phyloP scores from a whole-genome alignment of 1,140 invertebrate species.

The Cepaea nemoralis region DNA sequence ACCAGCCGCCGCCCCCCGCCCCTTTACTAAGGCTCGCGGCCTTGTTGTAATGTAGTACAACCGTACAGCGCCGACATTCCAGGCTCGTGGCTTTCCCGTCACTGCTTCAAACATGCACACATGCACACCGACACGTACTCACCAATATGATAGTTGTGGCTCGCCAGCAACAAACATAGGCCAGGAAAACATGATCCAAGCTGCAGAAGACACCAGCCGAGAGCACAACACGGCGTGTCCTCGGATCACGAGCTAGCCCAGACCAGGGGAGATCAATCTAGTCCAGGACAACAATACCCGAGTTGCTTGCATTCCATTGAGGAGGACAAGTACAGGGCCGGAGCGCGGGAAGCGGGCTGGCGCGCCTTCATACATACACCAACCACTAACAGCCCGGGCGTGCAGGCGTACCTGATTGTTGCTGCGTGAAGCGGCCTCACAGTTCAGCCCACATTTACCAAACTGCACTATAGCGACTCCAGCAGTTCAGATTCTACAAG shows the following conservation, averaged over 20 bases:
- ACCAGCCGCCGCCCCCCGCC: not conserved
- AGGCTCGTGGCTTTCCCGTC: not conserved
- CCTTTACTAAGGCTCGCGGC: slow-evolving; percentile 19
- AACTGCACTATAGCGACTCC: too few relatives aligned
- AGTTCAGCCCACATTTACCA: too few relatives aligned
- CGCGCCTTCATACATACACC: too few relatives aligned
- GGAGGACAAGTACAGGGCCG: not conserved
- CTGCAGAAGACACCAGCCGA: slow-evolving; percentile 17
- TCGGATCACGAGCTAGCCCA: slow-evolving; percentile 23
- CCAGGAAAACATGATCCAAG: not conserved
- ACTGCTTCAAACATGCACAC: not conserved
- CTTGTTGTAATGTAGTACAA: slow-evolving; percentile 27
- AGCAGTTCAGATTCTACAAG: too few relatives aligned
- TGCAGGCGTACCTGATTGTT: too few relatives aligned
- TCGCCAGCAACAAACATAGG: not conserved
- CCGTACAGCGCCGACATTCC: not conserved
- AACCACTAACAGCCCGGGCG: too few relatives aligned
- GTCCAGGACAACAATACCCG: slow-evolving; percentile 19
- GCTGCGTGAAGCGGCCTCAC: too few relatives aligned
- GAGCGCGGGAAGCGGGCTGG: not conserved
- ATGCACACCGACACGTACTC: slow-evolving; percentile 2
- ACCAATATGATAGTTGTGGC: slow-evolving; percentile 16
- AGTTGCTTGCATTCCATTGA: not conserved
- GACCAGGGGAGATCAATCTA: slow-evolving; percentile 24
- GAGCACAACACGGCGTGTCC: slow-evolving; percentile 1